Evolutionary conservation across 2,797 vertebrate species (phyloP).

Genomic region (Malurus leucopterus): DNA sequence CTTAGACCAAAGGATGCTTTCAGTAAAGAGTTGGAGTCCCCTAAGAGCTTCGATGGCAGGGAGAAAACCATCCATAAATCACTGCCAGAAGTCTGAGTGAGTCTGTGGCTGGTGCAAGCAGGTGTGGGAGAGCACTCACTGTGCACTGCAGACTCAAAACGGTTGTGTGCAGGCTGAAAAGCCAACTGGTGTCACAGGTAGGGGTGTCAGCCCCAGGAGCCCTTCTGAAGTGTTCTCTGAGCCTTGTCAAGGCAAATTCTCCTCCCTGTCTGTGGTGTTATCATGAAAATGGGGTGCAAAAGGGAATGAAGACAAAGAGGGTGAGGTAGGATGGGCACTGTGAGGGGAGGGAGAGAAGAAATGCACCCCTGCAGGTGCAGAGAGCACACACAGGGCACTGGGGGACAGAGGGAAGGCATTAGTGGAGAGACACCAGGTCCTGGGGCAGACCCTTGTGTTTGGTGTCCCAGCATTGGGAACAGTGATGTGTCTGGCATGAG

Average conservation of each 20-base stretch:
- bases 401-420: not conserved
- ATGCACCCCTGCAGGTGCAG: not conserved
- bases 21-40: not conserved
- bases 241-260: not conserved
- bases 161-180: not conserved
- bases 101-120: not conserved
- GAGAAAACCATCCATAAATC: not conserved
- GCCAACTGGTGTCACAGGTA: not conserved
- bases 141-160: not conserved
- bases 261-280: not conserved
- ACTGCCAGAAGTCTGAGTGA: not conserved
- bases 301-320: not conserved
- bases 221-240: not conserved
- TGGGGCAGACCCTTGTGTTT: not conserved
- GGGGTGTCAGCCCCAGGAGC: not conserved
- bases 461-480: not conserved
- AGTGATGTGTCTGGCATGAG: not conserved
- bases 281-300: not conserved
- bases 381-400: not conserved
- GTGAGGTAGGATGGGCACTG: fast-evolving
- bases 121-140: not conserved
- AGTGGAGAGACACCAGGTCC: not conserved
- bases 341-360: not conserved
- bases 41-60: not conserved
- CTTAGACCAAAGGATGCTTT: not conserved